Conservation (phyloP, 2,888 invertebrate genomes). For the Acronicta aceris region DNA sequence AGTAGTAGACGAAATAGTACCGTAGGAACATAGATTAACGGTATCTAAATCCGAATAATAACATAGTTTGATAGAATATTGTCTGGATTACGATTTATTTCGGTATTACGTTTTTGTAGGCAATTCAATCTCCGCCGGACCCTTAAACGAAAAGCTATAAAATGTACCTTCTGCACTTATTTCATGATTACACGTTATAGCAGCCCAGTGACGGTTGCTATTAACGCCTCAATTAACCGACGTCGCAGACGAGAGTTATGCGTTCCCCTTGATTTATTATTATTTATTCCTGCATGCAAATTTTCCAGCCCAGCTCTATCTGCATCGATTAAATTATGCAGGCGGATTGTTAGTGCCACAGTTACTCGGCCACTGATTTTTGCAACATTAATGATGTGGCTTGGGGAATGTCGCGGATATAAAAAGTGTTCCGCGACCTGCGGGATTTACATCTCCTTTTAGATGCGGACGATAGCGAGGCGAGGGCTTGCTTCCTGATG, state of each 20-base stretch:
- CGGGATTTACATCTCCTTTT: slow-evolving; percentile 35
- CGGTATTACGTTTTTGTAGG: too few relatives aligned
- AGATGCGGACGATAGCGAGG: slow-evolving; percentile 31
- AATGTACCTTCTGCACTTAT: not conserved
- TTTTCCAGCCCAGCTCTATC: slow-evolving; percentile 30
- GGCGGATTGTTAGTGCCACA: slow-evolving; percentile 54
- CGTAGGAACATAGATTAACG: too few relatives aligned
- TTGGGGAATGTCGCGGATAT: slow-evolving; percentile 33
- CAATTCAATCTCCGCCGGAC: too few relatives aligned
- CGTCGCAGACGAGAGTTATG: slow-evolving; percentile 54
- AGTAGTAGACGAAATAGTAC: too few relatives aligned
- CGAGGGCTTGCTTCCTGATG: slow-evolving; percentile 24
- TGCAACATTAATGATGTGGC: slow-evolving; percentile 41
- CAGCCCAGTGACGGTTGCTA: slow-evolving; percentile 56
- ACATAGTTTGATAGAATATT: too few relatives aligned
- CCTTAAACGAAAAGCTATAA: too few relatives aligned
- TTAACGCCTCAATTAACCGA: slow-evolving; percentile 68
- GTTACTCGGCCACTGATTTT: slow-evolving; percentile 41
- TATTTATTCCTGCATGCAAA: slow-evolving; percentile 59
- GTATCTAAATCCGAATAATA: too few relatives aligned
- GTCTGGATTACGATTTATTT: too few relatives aligned
- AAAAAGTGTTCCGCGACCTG: slow-evolving; percentile 20
- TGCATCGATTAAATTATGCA: slow-evolving; percentile 51
- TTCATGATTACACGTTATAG: slow-evolving; percentile 2
- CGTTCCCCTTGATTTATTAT: slow-evolving; percentile 51